Base-by-base conservation (phyloP, 2,888 invertebrate species). In the Oligia latruncula region DNA sequence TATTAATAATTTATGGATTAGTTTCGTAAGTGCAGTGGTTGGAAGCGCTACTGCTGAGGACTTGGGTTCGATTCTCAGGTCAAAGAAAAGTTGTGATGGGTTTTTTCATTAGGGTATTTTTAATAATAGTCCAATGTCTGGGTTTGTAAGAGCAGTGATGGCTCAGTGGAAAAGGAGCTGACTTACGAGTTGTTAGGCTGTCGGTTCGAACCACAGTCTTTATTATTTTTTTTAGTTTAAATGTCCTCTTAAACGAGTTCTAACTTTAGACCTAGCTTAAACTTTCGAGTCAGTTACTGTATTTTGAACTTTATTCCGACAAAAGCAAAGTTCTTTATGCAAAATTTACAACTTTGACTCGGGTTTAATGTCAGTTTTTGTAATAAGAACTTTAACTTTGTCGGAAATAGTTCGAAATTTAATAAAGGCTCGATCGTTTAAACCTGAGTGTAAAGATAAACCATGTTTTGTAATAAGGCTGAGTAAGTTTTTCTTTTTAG, bases 1-100 rank as follows among this genome's bases (percentile, higher is more conserved):
- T 67, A 78, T 49, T 79, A 65, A 71, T 79, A 58, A 58, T 20
- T 55, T 29, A 29, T 29, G 29, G 55, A 55, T 52, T 20, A 20
- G 40, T 40, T 29, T 58, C 9, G 20, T n/a, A 13, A 35, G 46
- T 55, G 1, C 17, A 40, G 43, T 23, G 40, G 20, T 71, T 71
- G 9, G n/a, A n/a, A 71, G n/a, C 0, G 43, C 35, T 15, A 49
- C 52, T 58, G 15, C 43, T 58, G 55, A 11, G 15, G 29, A 43
- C 5, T 20, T 20, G 43, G 43, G 3, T 71, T 71, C 15, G 29
- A 55, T 40, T 23, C 23, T 8, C 0, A 35, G 23, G 2, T 23
- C 23, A 5, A 9, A 0, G n/a, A 5, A 40, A 40, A 23, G 1
- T 35, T 20, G 4, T 4, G 11, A n/a, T 58, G n/a, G 58, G 11